Conservation (phyloP, 2,888 invertebrate species). For the Polyploca ridens region DNA sequence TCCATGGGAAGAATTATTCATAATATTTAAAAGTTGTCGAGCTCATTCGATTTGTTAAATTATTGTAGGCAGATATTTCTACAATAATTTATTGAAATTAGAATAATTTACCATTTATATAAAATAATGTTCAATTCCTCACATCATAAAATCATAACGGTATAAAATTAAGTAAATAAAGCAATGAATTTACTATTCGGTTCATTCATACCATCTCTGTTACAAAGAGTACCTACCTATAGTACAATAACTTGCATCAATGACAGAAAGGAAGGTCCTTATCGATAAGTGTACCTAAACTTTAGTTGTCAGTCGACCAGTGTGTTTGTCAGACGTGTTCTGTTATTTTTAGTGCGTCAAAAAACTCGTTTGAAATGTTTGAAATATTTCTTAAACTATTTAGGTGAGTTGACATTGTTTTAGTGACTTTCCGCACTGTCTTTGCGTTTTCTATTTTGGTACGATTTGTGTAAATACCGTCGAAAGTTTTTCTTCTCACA, state of each 20-base stretch:
- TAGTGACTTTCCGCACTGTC: background rate
- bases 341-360: constrained; percentile 6
- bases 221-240: background rate
- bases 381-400: constrained; percentile 8
- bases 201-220: background rate
- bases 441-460: background rate
- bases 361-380: background rate
- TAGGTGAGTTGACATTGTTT: constrained; percentile 12
- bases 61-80: no score
- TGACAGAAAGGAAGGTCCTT: constrained; percentile 4
- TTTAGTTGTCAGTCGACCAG: constrained; percentile 10
- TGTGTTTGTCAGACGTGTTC: background rate
- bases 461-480: background rate
- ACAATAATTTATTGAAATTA: no score
- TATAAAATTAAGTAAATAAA: no score
- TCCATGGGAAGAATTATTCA: no score
- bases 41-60: no score
- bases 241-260: background rate
- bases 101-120: no score
- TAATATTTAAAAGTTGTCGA: no score
- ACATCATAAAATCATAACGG: no score
- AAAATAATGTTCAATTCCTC: no score
- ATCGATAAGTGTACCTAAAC: background rate
- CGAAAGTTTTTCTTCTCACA: background rate
- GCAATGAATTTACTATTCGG: background rate